Evolutionary conservation across 2,797 vertebrate species (phyloP), one percentile per base, ranked within the genome.

Genomic region (Pangasius sanitwongsei): DNA sequence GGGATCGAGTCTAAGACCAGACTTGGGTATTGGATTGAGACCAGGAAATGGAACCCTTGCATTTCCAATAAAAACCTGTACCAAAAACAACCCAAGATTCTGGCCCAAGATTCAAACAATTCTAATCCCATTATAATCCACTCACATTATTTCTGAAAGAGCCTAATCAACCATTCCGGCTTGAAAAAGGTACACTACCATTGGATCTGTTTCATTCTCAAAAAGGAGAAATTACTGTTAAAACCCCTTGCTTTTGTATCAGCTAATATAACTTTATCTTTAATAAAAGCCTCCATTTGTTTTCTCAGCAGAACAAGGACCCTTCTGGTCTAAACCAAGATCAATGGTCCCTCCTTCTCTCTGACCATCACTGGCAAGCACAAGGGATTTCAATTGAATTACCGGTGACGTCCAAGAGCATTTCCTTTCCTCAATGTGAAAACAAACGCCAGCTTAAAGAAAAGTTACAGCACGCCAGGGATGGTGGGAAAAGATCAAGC

Each of bases 331-430:
- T 88, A 70, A 88, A 84, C 87, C 83, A 90, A 90, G 85, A 90
- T 90, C 85, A 41, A 87, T 89, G 78, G 87, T 86, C 74, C 65
- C 86, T 89, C 28, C 61, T 48, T 87, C 85, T 82, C 78, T 67
- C 31, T 86, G 86, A 86, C 85, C 88, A 87, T 87, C 84, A 55
- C 70, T 28, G 57, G 86, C 81, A 74, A 67, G 57, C 86, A 67
- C 83, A 88, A 78, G 88, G 84, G 80, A 84, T 75, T 87, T 83
- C 80, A 88, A 83, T 91, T 89, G 86, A 89, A 89, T 91, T 90
- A 89, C 72, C 20, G 25, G 50, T 59, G 72, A 88, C 87, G 72
- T 89, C 83, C 59, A 80, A 74, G 84, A 86, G 90, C 80, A 15
- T 34, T 87, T 77, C 48, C 72, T 91, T 82, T 57, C 25, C 85